Base-by-base conservation (phyloP, 2,888 invertebrate species). In the Synanthedon formicaeformis region DNA sequence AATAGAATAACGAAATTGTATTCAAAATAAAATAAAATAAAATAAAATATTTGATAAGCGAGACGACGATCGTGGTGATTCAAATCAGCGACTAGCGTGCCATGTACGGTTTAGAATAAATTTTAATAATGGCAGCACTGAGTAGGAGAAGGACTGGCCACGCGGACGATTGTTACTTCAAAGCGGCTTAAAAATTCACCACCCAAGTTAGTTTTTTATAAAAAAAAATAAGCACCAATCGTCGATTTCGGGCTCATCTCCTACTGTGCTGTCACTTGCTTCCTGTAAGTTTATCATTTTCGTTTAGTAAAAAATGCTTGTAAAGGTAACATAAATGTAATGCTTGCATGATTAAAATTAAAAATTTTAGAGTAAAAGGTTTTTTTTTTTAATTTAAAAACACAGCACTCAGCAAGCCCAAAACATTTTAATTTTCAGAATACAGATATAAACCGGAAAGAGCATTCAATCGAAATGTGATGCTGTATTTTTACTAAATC, bases 21-120 rank as follows among this genome's bases (percentile, higher is more conserved):
- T 27, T 27, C 2, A 41, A 51, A 54, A 51, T 34, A 41, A 51
- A 54, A 52, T 41, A 48, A 51, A 23, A 40, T 48, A 51, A 18
- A 56, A 59, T 52, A 60, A 54, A 48, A 11, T 53, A 48, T 73
- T 75, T 76, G 79, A 70, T 66, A 76, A 84, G 81, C 81, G 82
- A 78, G 76, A 78, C 63, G 78, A 80, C 80, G 83, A 72, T 59
- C 72, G 86, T 86, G 86, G 84, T 82, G 83, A 74, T 67, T 84
- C 86, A 87, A 84, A 86, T 84, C 86, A 85, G 78, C 86, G 87
- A 76, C 85, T 71, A 78, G 81, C 71, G 73, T 81, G 79, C 84
- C 85, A 65, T 81, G 81, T 86, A 86, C 79, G 72, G 78, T 81
- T 75, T 64, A 60, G 65, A 61, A 57, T 60, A 61, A 67, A 71